phyloP scores from a whole-genome alignment of 2,113 vertebrate genomes.

The Tamias sibiricus region DNA sequence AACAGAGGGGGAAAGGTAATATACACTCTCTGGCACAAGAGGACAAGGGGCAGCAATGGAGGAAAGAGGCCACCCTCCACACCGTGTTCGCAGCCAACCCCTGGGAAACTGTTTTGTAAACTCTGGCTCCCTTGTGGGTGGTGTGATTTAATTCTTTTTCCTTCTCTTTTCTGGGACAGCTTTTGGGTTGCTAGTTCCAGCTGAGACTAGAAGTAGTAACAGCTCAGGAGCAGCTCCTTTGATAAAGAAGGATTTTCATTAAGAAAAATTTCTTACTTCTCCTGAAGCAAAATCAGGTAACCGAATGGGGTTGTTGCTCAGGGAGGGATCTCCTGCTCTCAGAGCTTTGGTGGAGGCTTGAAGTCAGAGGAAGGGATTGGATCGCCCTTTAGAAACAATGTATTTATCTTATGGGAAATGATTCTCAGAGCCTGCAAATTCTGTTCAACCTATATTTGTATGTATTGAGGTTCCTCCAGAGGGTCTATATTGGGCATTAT shows the following conservation, averaged over 20 bases:
- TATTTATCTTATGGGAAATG: background rate
- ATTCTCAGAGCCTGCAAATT: background rate
- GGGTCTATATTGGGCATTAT: background rate
- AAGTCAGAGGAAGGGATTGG: background rate
- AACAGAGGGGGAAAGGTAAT: slow-evolving; percentile 40
- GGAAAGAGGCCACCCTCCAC: slow-evolving; percentile 59
- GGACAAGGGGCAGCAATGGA: background rate
- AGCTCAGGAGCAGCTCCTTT: background rate
- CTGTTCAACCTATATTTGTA: background rate
- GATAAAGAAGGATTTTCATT: background rate
- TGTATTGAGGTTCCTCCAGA: background rate
- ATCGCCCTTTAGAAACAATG: background rate
- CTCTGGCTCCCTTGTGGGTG: slow-evolving; percentile 62
- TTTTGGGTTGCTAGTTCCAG: slow-evolving; percentile 51
- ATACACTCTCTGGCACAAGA: background rate
- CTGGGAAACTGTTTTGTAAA: slow-evolving; percentile 54
- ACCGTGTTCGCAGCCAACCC: slow-evolving; percentile 1
- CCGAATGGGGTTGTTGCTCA: background rate
- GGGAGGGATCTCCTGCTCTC: background rate
- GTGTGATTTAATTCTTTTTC: slow-evolving; percentile 64
- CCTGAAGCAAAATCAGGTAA: background rate
- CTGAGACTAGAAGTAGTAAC: slow-evolving; percentile 54
- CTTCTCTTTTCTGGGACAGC: slow-evolving; percentile 72
- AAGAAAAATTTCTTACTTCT: background rate
- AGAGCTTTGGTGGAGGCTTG: background rate